phyloP scores from a whole-genome alignment of 2,113 vertebrate genomes.

The Albula goreensis region DNA sequence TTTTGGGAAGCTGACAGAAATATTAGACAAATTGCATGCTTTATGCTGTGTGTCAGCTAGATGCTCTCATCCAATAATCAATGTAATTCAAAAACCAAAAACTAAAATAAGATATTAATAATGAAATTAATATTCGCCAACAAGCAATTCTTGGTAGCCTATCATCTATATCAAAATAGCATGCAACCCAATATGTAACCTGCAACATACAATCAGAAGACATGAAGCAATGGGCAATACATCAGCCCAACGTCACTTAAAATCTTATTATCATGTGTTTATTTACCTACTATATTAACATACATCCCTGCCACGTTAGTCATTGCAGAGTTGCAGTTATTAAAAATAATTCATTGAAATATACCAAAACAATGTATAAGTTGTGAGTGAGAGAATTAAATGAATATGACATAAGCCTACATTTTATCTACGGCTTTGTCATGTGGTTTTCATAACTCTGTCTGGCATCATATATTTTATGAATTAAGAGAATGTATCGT shows the following conservation, averaged over 20 bases:
- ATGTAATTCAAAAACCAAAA: no score
- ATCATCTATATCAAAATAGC: slow-evolving; percentile 5
- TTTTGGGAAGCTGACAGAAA: no score
- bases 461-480: not conserved
- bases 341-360: no score
- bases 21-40: no score
- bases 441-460: not conserved
- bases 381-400: not conserved
- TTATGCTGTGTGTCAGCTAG: no score
- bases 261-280: no score
- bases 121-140: not conserved
- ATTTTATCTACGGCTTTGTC: not conserved
- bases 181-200: not conserved
- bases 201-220: not conserved
- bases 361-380: no score
- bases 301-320: no score
- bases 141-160: not conserved
- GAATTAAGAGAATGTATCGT: not conserved
- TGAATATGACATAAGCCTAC: not conserved
- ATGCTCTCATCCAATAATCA: no score
- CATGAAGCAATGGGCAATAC: not conserved
- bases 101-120: no score
- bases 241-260: not conserved
- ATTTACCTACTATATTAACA: no score
- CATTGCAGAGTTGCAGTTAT: no score